A percentile compares a stretch with the other conserved stretches of the same genome.
These are phyloP conservation scores for Ooceraea biroi DNA, from an alignment of 1,140 invertebrate species.

Conservation along the genomic window DNA sequence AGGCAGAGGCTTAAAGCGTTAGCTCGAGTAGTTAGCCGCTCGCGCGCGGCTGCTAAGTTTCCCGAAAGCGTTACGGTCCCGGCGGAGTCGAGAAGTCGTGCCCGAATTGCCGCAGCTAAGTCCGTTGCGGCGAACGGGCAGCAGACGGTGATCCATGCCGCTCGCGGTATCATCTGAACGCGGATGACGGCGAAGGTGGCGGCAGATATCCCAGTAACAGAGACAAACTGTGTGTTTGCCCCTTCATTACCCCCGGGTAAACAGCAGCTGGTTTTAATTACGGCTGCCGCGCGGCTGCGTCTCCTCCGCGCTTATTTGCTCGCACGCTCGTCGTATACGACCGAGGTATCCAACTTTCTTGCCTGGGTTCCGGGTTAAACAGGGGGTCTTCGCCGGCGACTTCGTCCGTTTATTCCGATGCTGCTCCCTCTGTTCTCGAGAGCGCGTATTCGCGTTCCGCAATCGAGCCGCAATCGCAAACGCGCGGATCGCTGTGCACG, in stretches of 20 bases:
- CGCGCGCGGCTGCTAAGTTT: conserved; percentile 16
- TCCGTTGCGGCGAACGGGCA: conserved; percentile 19
- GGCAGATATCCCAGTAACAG: conserved; percentile 79
- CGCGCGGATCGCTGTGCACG: neutral
- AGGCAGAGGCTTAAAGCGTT: conserved; percentile 18
- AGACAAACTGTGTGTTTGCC: conserved; percentile 85
- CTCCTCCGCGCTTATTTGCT: conserved; percentile 84
- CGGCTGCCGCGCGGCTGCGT: conserved; percentile 80
- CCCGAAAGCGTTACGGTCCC: conserved; percentile 14
- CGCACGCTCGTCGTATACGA: conserved; percentile 73
- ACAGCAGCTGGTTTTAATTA: conserved; percentile 86
- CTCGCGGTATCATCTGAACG: conserved; percentile 49
- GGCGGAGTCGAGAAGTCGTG: conserved; percentile 11
- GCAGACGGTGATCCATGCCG: neutral
- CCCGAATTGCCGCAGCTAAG: conserved; percentile 20
- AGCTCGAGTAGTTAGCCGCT: conserved; percentile 10
- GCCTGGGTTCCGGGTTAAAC: conserved; percentile 79
- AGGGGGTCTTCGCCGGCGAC: conserved; percentile 74
- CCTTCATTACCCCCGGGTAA: conserved; percentile 85
- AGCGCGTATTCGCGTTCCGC: neutral
- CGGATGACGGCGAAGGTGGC: conserved; percentile 37
- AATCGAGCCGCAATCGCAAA: neutral
- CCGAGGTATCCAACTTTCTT: conserved; percentile 82
- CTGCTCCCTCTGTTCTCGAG: neutral
- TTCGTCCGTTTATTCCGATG: conserved; percentile 60